A percentile compares a stretch with the other conserved stretches of the same genome.
phyloP scores from a whole-genome alignment of 1,140 invertebrate species.

The Drosophila burlai region DNA sequence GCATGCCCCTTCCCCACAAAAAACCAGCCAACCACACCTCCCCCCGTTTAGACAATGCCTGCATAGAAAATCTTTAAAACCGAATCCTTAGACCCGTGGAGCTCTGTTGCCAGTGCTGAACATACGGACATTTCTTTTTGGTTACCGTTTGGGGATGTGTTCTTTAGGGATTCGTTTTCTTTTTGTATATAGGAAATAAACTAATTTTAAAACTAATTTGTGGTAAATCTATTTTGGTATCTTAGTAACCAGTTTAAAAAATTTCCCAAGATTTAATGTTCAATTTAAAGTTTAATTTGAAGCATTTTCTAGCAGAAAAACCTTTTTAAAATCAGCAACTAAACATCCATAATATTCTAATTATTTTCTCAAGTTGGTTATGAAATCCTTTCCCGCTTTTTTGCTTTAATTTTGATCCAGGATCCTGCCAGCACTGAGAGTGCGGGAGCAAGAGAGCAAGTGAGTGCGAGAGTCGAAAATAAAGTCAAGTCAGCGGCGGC shows the following conservation, averaged over 20 bases:
- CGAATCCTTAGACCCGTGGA: slow-evolving; percentile 11
- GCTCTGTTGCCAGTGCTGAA: slow-evolving; percentile 7
- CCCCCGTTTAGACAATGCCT: slow-evolving; percentile 57
- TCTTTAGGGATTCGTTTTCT: background rate
- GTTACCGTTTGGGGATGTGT: background rate
- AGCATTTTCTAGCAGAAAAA: background rate
- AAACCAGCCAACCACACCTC: slow-evolving; percentile 13
- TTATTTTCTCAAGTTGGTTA: too few species aligned
- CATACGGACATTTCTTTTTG: background rate
- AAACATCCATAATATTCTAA: background rate
- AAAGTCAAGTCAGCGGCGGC: slow-evolving; percentile 75
- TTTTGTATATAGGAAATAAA: too few species aligned
- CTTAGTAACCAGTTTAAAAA: background rate
- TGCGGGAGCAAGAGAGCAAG: slow-evolving; percentile 12
- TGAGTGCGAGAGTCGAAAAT: slow-evolving; percentile 70
- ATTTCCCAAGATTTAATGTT: background rate
- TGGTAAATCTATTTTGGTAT: background rate
- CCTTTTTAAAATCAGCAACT: too few species aligned
- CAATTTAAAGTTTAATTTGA: background rate
- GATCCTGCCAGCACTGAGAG: slow-evolving; percentile 13
- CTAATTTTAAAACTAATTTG: background rate
- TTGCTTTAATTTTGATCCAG: background rate
- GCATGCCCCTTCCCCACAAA: background rate
- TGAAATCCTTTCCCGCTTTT: background rate
- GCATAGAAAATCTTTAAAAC: slow-evolving; percentile 76